These are phyloP conservation scores for Xestia sexstrigata DNA, from an alignment of 2,888 invertebrate species.

Conservation along the genomic window DNA sequence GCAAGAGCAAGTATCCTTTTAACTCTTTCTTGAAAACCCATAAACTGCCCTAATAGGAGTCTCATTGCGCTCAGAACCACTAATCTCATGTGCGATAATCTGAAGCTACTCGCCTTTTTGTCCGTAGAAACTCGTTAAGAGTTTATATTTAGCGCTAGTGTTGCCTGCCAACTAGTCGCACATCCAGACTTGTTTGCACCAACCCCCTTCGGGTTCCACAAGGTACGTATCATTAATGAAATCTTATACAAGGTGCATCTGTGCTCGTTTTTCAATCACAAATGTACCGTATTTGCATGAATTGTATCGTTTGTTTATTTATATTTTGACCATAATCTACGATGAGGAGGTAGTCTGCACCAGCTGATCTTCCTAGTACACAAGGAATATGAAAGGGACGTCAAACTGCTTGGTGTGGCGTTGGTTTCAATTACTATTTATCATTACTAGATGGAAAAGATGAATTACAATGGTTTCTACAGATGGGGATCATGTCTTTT, in stretches of 20 bases:
- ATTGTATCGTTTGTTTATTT: slow-evolving; percentile 5
- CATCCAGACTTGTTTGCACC: slow-evolving; percentile 73
- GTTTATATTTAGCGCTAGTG: slow-evolving; percentile 78
- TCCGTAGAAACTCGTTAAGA: slow-evolving; percentile 69
- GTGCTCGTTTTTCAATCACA: slow-evolving; percentile 8
- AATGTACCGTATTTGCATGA: slow-evolving; percentile 9
- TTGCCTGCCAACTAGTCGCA: slow-evolving; percentile 77
- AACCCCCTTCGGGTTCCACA: slow-evolving; percentile 57
- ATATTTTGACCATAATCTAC: not conserved
- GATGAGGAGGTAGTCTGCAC: slow-evolving; percentile 1
- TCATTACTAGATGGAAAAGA: not conserved
- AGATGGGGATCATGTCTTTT: slow-evolving; percentile 9
- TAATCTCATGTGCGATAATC: slow-evolving; percentile 56
- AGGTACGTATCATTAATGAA: slow-evolving; percentile 48
- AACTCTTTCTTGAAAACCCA: not conserved
- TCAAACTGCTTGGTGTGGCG: too few species aligned
- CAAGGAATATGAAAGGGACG: not conserved
- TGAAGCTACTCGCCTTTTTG: slow-evolving; percentile 56
- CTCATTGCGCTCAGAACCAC: slow-evolving; percentile 38
- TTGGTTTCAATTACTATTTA: slow-evolving; percentile 5
- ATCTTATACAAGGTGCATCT: slow-evolving; percentile 22
- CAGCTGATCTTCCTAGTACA: not conserved
- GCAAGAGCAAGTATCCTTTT: not conserved
- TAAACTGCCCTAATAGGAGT: slow-evolving; percentile 43
- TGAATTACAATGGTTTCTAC: not conserved